phyloP scores from a whole-genome alignment of 2,113 vertebrate genomes.

The Xenus cinereus region DNA sequence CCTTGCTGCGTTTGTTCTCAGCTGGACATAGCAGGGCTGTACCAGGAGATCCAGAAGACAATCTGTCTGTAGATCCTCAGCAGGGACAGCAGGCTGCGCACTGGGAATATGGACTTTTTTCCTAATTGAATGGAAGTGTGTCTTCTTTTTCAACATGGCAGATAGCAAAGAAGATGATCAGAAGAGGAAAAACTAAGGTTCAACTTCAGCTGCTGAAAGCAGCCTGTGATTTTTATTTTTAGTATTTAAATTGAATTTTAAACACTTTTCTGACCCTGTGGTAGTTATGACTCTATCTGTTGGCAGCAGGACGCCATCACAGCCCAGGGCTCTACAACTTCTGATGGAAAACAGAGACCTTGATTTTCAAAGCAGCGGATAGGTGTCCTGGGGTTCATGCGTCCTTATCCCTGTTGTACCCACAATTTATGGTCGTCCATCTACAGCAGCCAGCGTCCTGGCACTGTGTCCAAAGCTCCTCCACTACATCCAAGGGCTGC shows the following conservation, averaged over 20 bases:
- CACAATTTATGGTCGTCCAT: not conserved
- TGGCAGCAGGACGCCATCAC: not conserved
- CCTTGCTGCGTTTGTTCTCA: not conserved
- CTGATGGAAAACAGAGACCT: not conserved
- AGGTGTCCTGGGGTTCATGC: not conserved
- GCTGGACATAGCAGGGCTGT: not conserved
- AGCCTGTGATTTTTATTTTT: not conserved
- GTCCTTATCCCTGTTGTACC: not conserved
- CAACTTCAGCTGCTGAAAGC: not conserved
- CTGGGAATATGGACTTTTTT: not conserved
- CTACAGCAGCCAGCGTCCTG: accelerated
- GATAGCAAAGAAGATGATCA: too few species aligned
- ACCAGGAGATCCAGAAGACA: not conserved
- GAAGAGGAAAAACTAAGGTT: too few species aligned
- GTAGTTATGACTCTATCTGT: not conserved
- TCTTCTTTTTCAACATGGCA: not conserved
- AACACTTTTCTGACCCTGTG: not conserved
- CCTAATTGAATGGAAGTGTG: not conserved
- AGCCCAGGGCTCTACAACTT: not conserved
- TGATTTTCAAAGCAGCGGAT: not conserved
- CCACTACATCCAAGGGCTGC: not conserved
- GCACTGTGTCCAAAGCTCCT: not conserved
- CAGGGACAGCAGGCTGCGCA: not conserved
- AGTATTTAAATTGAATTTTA: not conserved
- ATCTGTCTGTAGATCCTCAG: not conserved